Evolutionary conservation across 2,888 invertebrate genomes (phyloP), one percentile per base, ranked within the genome.

Genomic region (Drosophila nr. medialis): DNA sequence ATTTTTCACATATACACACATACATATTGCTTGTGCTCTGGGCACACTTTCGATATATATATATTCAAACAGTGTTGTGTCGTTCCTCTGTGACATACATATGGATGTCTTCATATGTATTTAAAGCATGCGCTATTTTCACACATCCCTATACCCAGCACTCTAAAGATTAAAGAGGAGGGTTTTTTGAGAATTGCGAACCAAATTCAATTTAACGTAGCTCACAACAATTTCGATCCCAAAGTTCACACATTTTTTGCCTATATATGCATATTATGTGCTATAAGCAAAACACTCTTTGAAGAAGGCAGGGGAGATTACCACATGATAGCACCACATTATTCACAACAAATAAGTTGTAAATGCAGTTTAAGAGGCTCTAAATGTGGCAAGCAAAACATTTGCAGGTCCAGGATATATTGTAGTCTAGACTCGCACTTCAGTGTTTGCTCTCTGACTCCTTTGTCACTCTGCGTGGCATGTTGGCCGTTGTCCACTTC

Each of bases 331-430:
- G n/a, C 7, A 29, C 27, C 27, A 50, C 18, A 50, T 29, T 50
- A n/a, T 50, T 50, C 11, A 50, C 27, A n/a, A 50, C 10, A 27
- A 49, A 49, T 49, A 27, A n/a, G 29, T 13, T 29, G 27, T 18
- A 29, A n/a, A 18, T 29, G 50, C n/a, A 11, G 11, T 6, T 50
- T 2, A 11, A 29, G 29, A 29, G 18, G n/a, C 5, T 29, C 10
- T 49, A 2, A 18, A 49, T 18, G 10, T 10, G 27, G 49, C 7
- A 50, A 29, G 29, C 29, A 13, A n/a, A 49, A 50, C n/a, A 50
- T 50, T 29, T 1, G 1, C 29, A 29, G 11, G 50, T 29, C 29
- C 13, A 64, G 75, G 69, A 56, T 75, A 77, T 73, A 55, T 54
- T 32, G 29, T 15, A 51, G 67, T 74, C 38, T 42, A n/a, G 38